Evolutionary conservation across 2,113 vertebrate genomes (phyloP), one percentile per base, ranked within the genome.

Genomic region (Ictalurus punctatus): DNA sequence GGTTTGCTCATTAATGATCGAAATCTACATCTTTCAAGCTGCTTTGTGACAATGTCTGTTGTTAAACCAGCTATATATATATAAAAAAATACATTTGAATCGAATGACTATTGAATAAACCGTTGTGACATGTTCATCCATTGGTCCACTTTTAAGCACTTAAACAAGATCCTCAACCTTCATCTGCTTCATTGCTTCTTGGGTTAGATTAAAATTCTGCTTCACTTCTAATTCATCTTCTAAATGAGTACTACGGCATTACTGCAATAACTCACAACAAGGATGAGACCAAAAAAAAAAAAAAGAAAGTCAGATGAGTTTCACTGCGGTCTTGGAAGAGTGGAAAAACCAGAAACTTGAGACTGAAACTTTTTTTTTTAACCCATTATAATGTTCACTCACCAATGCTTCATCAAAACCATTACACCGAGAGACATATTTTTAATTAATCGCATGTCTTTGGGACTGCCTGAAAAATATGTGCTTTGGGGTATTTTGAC

Each of bases 401-500:
- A 30, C n/a, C 52, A 81, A 19, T 27, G 30, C 25, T 81, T 56
- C 52, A 34, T 81, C 79, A 56, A 81, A 81, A 19, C 30, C 52
- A 34, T 81, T 56, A 81, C 54, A 80, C 78, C 16, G 14, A 54
- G 27, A 34, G 79, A 81, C 79, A 34, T 56, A 56, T 56, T 81
- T 81, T 56, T 81, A 56, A 81, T 81, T 56, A 81, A 56, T 81
- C 6, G 27, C 79, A 81, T 56, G 52, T n/a, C 52, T 81, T 56
- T 10, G 79, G 52, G 16, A 56, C 52, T 12, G n/a, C 52, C 48
- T 81, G 52, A 56, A 30, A 81, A 81, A 81, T 81, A 81, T 34
- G 52, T 19, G 6, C 14, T 12, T 58, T 54, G 10, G 7, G 52
- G 2, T 81, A 7, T 30, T 81, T 81, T 30, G 79, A 81, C 79